phyloP scores from a whole-genome alignment of 2,888 invertebrate genomes.

The Erynnis tages region DNA sequence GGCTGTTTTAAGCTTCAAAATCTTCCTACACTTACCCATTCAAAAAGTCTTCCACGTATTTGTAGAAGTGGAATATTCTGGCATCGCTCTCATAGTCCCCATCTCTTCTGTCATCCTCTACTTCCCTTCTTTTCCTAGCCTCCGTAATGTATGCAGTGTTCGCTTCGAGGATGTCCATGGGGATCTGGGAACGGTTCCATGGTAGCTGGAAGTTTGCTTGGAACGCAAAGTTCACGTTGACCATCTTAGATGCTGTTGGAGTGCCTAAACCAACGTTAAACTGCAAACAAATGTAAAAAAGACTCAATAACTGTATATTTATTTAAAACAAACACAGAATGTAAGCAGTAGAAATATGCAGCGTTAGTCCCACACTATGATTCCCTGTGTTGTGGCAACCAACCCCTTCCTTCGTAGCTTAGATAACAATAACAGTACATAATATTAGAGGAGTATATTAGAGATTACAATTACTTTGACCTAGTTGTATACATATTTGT shows the following conservation, averaged over 20 bases:
- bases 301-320: too few relatives aligned
- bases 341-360: too few relatives aligned
- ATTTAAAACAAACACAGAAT: too few relatives aligned
- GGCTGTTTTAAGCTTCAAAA: too few relatives aligned
- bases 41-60: constrained; percentile 58
- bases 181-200: constrained; percentile 70
- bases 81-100: constrained; percentile 55
- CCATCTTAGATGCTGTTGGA: constrained; percentile 55
- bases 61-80: constrained; percentile 65
- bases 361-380: too few relatives aligned
- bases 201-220: constrained; percentile 75
- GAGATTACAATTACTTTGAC: too few relatives aligned
- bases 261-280: constrained; percentile 65
- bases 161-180: constrained; percentile 59
- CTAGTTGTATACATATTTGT: too few relatives aligned
- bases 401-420: too few relatives aligned
- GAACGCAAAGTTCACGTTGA: constrained; percentile 68
- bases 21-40: constrained; percentile 57
- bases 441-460: too few relatives aligned
- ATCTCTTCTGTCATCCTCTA: constrained; percentile 1
- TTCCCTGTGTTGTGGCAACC: too few relatives aligned
- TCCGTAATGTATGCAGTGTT: constrained; percentile 56
- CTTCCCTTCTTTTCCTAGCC: constrained; percentile 53
- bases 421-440: too few relatives aligned
- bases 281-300: constrained; percentile 48